Base-by-base conservation (phyloP, 2,113 vertebrate genomes). In the Gobio gobio region DNA sequence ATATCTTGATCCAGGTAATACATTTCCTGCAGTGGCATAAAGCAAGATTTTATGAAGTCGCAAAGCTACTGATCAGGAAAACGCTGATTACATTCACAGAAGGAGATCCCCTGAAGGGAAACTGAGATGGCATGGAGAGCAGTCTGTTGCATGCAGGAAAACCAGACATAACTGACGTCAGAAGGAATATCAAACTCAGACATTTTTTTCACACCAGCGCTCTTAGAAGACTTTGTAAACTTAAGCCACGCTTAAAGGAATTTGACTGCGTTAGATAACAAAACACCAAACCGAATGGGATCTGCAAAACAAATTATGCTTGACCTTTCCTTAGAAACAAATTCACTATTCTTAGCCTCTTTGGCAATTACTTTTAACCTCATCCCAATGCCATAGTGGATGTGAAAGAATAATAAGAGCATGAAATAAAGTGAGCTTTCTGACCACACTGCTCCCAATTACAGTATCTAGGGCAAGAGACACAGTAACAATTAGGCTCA, bases 31-130 rank as follows among this genome's bases (percentile, higher is more conserved):
- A 63, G 14, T 49, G 40, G 7, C 40, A 64, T n/a, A 58, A 78
- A 29, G 40, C n/a, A 40, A 47, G 40, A 12, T 68, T 24, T n/a
- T n/a, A 33, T 20, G 24, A 54, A 82, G 63, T 51, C 79, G 54
- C 26, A 56, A 82, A 70, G 64, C 80, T 33, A 47, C 78, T 81
- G 61, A 81, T 81, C 43, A 81, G 61, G 77, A 81, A 81, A 81
- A 66, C 1, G 78, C 49, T 82, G 63, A 82, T 82, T 68, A 70
- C 18, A 82, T 82, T 70, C 63, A 82, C 47, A 82, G 47, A 8
- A 70, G 45, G 80, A 70, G 18, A 56, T 36, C 12, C 47, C 80
- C 80, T 49, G 18, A 12, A 18, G 80, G 64, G 64, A 82, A 82
- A 56, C 18, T 22, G 64, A n/a, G 47, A 82, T 22, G 29, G 59